Conservation (phyloP, 2,113 vertebrate species). For the Choloepus hoffmanni region DNA sequence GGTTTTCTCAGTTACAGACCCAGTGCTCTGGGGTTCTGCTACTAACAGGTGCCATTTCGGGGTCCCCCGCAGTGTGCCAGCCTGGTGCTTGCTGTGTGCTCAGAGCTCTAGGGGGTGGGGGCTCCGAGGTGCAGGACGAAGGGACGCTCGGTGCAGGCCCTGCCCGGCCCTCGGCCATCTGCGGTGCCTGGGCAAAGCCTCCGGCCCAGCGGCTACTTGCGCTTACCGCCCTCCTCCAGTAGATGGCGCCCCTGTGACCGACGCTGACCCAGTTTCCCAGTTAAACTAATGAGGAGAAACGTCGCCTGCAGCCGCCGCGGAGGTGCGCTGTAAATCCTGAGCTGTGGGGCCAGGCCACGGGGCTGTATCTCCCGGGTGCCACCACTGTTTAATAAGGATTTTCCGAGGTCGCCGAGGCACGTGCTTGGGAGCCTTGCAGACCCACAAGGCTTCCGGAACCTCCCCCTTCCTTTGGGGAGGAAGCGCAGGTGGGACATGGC, state of each 20-base stretch:
- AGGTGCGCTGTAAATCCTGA: fast-evolving
- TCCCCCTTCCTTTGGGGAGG: neutral
- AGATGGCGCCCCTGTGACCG: neutral
- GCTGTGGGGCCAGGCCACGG: fast-evolving
- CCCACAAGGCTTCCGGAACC: neutral
- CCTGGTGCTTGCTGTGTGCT: neutral
- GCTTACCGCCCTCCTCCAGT: neutral
- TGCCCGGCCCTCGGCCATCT: no score
- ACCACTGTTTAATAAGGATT: neutral
- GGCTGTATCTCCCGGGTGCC: fast-evolving
- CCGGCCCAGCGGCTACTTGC: no score
- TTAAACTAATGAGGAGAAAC: no score
- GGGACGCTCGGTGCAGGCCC: neutral
- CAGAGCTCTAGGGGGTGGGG: neutral
- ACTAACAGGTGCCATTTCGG: fast-evolving
- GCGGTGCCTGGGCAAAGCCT: neutral
- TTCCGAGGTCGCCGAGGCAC: neutral
- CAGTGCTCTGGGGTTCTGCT: neutral
- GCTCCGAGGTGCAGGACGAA: fast-evolving
- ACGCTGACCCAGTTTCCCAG: fast-evolving
- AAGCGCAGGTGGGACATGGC: neutral
- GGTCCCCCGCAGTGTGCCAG: neutral
- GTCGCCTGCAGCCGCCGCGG: fast-evolving
- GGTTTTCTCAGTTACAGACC: fast-evolving
- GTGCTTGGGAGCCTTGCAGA: neutral